A percentile compares a stretch with the other conserved stretches of the same genome.
Evolutionary conservation across 2,113 vertebrate genomes (phyloP).

Genomic region (Cheilinus undulatus): DNA sequence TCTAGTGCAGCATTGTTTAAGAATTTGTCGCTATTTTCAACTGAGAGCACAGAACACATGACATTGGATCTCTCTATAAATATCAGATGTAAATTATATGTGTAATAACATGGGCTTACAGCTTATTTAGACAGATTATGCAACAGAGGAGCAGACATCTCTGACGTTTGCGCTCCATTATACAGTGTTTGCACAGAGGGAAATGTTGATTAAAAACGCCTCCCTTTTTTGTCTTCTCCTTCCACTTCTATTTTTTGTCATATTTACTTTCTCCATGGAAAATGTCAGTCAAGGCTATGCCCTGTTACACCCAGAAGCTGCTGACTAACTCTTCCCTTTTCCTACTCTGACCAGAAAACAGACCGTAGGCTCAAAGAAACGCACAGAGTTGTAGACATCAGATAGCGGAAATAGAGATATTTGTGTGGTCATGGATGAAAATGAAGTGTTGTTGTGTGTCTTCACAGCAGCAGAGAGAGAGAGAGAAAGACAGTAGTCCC

Average conservation of each 20-base stretch:
- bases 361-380: background rate
- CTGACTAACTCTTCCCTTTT: slow-evolving; percentile 13
- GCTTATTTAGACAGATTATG: too few species aligned
- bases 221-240: background rate
- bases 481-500: slow-evolving; percentile 22
- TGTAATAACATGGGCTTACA: too few species aligned
- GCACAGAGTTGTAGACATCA: background rate
- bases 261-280: slow-evolving; percentile 42
- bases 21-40: too few species aligned
- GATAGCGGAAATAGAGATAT: background rate
- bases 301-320: background rate
- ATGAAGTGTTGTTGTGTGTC: slow-evolving; percentile 4
- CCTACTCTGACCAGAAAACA: slow-evolving; percentile 8
- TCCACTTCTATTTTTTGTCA: background rate
- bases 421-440: background rate
- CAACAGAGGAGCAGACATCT: background rate
- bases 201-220: background rate
- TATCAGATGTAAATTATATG: too few species aligned
- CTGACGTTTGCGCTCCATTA: background rate
- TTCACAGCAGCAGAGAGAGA: slow-evolving; percentile 22
- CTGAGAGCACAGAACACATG: too few species aligned
- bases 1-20: too few species aligned
- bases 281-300: slow-evolving; percentile 42
- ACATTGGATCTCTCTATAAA: too few species aligned
- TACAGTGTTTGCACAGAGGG: too few species aligned